These are phyloP conservation scores for Menidia beryllina DNA, from an alignment of 2,113 vertebrate species.

Conservation along the genomic window DNA sequence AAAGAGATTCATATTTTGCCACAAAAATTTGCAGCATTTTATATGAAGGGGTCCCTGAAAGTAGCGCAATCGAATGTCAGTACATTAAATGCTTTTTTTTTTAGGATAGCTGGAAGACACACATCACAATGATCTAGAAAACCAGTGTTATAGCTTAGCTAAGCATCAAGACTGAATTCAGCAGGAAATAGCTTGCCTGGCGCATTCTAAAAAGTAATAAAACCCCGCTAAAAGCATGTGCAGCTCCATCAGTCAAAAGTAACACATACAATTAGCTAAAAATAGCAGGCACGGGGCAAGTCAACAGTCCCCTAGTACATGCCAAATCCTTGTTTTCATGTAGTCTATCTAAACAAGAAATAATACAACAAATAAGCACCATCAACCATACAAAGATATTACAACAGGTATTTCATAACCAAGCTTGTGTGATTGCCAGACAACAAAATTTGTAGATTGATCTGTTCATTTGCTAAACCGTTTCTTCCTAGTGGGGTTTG, in stretches of 20 bases:
- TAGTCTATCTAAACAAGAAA: too few relatives aligned
- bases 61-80: neutral
- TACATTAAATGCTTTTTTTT: neutral
- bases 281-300: neutral
- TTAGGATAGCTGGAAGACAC: neutral
- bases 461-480: too few relatives aligned
- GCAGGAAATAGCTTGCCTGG: neutral
- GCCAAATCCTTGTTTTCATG: neutral
- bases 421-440: too few relatives aligned
- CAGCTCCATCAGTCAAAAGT: neutral
- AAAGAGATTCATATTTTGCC: neutral
- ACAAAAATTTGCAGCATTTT: neutral
- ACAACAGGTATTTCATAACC: too few relatives aligned
- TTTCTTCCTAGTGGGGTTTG: too few relatives aligned
- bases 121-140: neutral
- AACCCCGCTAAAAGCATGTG: neutral
- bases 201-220: neutral
- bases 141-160: neutral
- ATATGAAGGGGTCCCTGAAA: neutral
- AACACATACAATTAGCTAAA: neutral
- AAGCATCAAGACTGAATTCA: neutral
- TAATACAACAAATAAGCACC: too few relatives aligned
- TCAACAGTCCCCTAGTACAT: neutral
- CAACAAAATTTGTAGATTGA: too few relatives aligned
- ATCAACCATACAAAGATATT: too few relatives aligned